phyloP scores from a whole-genome alignment of 35 echinoderm and acorn worm species.

The Patiria miniata region DNA sequence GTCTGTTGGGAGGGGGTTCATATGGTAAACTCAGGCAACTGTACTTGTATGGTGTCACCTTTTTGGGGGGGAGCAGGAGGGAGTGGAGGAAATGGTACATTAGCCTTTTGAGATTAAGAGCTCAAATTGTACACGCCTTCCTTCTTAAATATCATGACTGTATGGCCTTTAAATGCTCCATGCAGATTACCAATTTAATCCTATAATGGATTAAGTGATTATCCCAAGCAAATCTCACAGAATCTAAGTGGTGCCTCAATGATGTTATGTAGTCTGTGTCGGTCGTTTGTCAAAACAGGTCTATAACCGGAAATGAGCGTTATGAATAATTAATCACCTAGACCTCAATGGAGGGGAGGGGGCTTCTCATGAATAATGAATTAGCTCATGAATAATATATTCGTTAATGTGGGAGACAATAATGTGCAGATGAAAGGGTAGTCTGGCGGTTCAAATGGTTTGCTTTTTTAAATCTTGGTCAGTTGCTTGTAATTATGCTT shows the following conservation, averaged over 20 bases:
- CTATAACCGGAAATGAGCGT: constrained; percentile 24
- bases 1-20: no score
- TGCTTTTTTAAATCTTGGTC: neutral
- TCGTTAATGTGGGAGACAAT: neutral
- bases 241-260: neutral
- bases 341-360: neutral
- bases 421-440: neutral
- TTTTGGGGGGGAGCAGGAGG: no score
- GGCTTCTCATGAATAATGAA: neutral
- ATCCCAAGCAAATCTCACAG: neutral
- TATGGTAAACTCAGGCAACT: no score
- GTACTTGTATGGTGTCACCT: no score
- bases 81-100: no score
- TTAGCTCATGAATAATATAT: neutral
- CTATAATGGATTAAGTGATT: neutral
- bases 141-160: no score
- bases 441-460: neutral
- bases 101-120: no score
- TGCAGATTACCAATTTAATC: neutral
- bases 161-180: no score
- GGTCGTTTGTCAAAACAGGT: constrained; percentile 12
- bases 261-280: neutral
- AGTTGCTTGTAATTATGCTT: no score
- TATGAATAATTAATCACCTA: neutral
- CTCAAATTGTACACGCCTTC: no score